These are phyloP conservation scores for Clepsis dumicolana DNA, from an alignment of 2,888 invertebrate species.

Conservation along the genomic window DNA sequence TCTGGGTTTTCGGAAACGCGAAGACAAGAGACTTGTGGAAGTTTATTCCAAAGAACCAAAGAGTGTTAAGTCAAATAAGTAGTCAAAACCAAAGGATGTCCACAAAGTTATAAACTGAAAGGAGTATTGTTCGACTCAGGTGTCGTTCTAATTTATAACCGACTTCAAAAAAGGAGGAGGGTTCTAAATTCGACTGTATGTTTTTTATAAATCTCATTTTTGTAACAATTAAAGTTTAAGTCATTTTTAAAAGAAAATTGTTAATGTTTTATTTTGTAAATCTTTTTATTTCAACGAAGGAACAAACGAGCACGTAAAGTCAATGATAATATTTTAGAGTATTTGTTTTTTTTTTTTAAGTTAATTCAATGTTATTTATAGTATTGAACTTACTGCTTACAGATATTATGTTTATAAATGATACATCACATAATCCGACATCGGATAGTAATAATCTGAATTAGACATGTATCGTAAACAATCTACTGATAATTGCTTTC, in stretches of 20 bases:
- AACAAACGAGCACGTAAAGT: background rate
- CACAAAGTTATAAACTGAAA: constrained; percentile 21
- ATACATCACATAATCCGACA: constrained; percentile 2
- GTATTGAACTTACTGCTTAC: background rate
- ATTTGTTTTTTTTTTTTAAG: background rate
- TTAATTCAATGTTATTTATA: background rate
- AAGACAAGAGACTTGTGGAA: constrained; percentile 71
- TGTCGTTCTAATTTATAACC: background rate
- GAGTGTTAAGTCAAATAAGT: constrained; percentile 38
- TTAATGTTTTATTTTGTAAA: background rate
- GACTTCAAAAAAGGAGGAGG: no score
- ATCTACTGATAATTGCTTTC: constrained; percentile 11
- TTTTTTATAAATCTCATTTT: constrained; percentile 3
- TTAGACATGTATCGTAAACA: constrained; percentile 5
- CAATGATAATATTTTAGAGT: background rate
- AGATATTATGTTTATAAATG: background rate
- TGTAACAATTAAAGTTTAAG: background rate
- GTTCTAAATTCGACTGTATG: no score
- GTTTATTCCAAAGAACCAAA: constrained; percentile 44
- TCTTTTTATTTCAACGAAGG: background rate
- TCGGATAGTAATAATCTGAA: constrained; percentile 8
- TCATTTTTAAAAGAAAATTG: background rate
- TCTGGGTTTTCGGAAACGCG: constrained; percentile 76
- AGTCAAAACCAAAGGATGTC: constrained; percentile 11
- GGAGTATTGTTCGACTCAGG: background rate